Evolutionary conservation across 2,888 invertebrate genomes (phyloP).

Genomic region (Ophion ventricosus): DNA sequence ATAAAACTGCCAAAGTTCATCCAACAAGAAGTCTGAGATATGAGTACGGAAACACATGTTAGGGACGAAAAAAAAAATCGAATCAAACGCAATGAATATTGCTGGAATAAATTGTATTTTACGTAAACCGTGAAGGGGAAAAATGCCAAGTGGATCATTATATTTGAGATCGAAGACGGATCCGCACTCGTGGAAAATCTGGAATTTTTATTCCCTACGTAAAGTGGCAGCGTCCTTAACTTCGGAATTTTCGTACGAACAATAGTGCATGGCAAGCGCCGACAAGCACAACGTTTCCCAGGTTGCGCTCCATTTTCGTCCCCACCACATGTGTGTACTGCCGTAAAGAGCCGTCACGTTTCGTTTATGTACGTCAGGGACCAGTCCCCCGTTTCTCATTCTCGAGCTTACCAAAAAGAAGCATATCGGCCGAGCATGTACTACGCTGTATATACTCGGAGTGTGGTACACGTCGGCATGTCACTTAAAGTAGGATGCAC

Average conservation of each 20-base stretch:
- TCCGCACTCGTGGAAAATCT: neutral
- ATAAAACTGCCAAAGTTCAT: slow-evolving; percentile 23
- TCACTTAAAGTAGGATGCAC: slow-evolving; percentile 43
- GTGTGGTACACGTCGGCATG: slow-evolving; percentile 10
- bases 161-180: slow-evolving; percentile 9
- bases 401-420: slow-evolving; percentile 17
- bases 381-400: slow-evolving; percentile 18
- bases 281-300: slow-evolving; percentile 15
- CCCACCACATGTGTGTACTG: neutral
- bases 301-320: neutral
- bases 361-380: slow-evolving; percentile 51
- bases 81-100: neutral
- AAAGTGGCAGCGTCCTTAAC: neutral
- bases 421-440: slow-evolving; percentile 7
- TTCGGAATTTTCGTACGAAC: neutral
- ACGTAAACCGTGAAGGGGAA: neutral
- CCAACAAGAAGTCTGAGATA: neutral
- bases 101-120: neutral
- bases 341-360: slow-evolving; percentile 55
- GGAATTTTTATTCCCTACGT: slow-evolving; percentile 22
- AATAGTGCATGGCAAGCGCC: neutral
- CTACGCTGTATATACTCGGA: neutral
- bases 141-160: neutral
- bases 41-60: neutral
- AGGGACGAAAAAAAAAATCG: neutral